Percentiles rank a stretch among this genome's conserved stretches.
These are phyloP conservation scores for Magallana gigas DNA, from an alignment of 1,140 invertebrate genomes.

Conservation along the genomic window DNA sequence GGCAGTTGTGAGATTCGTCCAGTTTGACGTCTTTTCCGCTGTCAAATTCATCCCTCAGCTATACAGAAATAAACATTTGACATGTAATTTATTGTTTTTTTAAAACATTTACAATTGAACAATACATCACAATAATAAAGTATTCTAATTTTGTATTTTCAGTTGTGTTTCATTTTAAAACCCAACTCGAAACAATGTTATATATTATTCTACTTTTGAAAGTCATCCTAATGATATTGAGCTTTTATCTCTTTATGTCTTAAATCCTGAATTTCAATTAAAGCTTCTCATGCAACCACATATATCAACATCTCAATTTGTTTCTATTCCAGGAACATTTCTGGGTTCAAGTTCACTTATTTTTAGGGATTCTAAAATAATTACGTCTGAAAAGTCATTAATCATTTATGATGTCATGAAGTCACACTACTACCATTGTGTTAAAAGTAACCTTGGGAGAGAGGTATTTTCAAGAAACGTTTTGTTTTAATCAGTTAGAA, in stretches of 20 bases:
- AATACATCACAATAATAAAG: too few relatives aligned
- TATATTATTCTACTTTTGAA: too few relatives aligned
- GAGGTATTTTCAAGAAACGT: not conserved
- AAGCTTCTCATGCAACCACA: too few relatives aligned
- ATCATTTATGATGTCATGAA: slow-evolving; percentile 1
- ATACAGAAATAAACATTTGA: slow-evolving; percentile 68
- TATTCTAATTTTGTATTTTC: not conserved
- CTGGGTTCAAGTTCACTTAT: not conserved
- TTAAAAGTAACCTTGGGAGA: not conserved
- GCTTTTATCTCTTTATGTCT: too few relatives aligned
- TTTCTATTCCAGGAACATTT: not conserved
- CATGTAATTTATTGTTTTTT: not conserved
- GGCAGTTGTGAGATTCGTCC: slow-evolving; percentile 90
- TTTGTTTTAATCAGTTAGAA: not conserved
- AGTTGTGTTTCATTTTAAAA: not conserved
- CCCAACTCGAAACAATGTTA: too few relatives aligned
- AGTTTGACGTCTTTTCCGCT: slow-evolving; percentile 88
- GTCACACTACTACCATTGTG: not conserved
- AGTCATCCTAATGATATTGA: too few relatives aligned
- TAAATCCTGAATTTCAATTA: too few relatives aligned
- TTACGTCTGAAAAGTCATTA: not conserved
- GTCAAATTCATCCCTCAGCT: slow-evolving; percentile 95
- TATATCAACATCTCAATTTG: too few relatives aligned
- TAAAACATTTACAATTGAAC: not conserved
- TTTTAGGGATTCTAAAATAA: not conserved